Base-by-base conservation (phyloP, 2,888 invertebrate species). In the Tricholauxania praeusta region DNA sequence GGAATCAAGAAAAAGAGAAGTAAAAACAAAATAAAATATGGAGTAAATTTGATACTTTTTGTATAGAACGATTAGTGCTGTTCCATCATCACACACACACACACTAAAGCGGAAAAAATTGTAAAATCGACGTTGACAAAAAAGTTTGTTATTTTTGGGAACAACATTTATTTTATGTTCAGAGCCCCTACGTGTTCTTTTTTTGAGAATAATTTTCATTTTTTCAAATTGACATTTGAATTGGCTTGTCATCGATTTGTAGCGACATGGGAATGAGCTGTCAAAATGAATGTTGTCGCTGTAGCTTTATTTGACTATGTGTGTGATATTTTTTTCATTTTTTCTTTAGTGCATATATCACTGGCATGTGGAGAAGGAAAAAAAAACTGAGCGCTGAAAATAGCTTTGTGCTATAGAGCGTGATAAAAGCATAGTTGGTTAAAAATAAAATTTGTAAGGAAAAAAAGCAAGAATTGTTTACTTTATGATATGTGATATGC, bases 231-330 rank as follows among this genome's bases (percentile, higher is more conserved):
- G 63, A 70, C 70, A 63, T 62, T 63, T 53, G 32, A 47, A 70
- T 70, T 63, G 63, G 39, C 52, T 70, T 70, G 70, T 63, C 70
- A 63, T 70, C 70, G 69, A 70, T 70, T 62, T 63, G 53, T 70
- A 39, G 19, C 53, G 39, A 70, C 57, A 59, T 28, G 15, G 22
- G 59, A 59, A 49, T 59, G 57, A 59, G 59, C 39, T 68, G 59
- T 48, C 59, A 68, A 15, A 14, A 19, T 64, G 49, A 64, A 17
- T 22, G 28, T 57, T 10, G 39, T 39, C 10, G 39, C 39, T 10
- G 39, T 10, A 39, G 39, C 39, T 10, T 39, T 2, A 39, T 39
- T 39, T 64, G 51, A 19, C 49, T 64, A 15, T 39, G 39, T n/a
- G 19, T 49, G 49, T 63, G 63, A 48, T 49, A 63, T 63, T 63